These are phyloP conservation scores for Acrossocheilus wenchowensis DNA, from an alignment of 2,797 vertebrate species.

Conservation along the genomic window DNA sequence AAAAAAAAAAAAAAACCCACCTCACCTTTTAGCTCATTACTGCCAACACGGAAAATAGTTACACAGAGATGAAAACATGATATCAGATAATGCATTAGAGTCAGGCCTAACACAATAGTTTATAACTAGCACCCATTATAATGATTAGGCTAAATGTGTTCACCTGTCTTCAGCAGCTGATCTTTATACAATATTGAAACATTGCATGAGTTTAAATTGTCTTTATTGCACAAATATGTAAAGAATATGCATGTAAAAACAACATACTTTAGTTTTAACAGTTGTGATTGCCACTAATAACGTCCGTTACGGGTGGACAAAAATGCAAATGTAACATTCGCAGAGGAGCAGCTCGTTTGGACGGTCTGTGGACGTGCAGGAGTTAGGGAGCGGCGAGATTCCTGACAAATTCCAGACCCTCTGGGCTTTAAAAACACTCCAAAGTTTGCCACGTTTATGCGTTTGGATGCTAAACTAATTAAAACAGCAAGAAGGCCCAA, in stretches of 20 bases:
- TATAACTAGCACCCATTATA: background rate
- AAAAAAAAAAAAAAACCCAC: background rate
- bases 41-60: background rate
- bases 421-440: conserved; percentile 1
- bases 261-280: background rate
- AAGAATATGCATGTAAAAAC: background rate
- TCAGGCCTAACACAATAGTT: background rate
- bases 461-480: background rate
- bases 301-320: background rate
- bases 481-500: background rate
- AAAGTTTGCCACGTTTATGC: background rate
- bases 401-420: conserved; percentile 11
- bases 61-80: background rate
- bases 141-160: background rate
- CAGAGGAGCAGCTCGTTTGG: background rate
- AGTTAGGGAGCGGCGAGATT: conserved; percentile 33
- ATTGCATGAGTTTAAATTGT: background rate
- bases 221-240: background rate
- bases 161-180: background rate
- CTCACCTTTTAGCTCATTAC: background rate
- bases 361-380: conserved; percentile 10
- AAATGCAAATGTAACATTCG: background rate
- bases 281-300: background rate
- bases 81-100: background rate
- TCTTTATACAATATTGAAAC: background rate